Conservation (phyloP, 2,888 invertebrate species). For the Epistrophe grossulariae region DNA sequence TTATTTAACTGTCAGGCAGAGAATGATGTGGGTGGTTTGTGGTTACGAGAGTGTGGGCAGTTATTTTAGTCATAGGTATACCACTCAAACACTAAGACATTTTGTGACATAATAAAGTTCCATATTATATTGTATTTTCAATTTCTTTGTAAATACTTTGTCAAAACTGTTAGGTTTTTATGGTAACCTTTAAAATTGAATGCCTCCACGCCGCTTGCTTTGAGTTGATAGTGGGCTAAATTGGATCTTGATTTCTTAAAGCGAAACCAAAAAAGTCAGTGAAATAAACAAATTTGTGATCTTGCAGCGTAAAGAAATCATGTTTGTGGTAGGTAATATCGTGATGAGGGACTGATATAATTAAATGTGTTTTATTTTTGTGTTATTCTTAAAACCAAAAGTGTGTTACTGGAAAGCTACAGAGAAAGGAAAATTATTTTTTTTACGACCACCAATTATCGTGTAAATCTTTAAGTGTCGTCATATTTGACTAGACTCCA, state of each 20-base stretch:
- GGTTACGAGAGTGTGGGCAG: slow-evolving; percentile 35
- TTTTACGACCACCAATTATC: no score
- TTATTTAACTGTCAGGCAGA: not conserved
- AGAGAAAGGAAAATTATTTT: no score
- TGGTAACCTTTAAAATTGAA: not conserved
- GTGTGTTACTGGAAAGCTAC: no score
- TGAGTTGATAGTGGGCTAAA: not conserved
- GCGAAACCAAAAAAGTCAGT: not conserved
- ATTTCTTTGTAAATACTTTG: not conserved
- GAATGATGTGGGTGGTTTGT: slow-evolving; percentile 45
- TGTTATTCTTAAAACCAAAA: not conserved
- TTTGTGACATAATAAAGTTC: slow-evolving; percentile 38
- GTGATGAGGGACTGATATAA: not conserved
- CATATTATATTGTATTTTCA: not conserved
- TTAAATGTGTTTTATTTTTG: not conserved
- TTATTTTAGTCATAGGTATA: slow-evolving; percentile 20
- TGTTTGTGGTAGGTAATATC: not conserved
- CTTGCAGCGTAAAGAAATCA: not conserved
- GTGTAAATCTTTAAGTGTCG: no score
- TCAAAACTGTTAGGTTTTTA: not conserved
- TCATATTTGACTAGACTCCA: no score
- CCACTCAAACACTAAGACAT: slow-evolving; percentile 51
- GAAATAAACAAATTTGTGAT: not conserved
- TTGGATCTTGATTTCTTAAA: not conserved
- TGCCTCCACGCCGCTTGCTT: no score